These are phyloP conservation scores for Aegotheles bennettii DNA, from an alignment of 2,113 vertebrate species.

Conservation along the genomic window DNA sequence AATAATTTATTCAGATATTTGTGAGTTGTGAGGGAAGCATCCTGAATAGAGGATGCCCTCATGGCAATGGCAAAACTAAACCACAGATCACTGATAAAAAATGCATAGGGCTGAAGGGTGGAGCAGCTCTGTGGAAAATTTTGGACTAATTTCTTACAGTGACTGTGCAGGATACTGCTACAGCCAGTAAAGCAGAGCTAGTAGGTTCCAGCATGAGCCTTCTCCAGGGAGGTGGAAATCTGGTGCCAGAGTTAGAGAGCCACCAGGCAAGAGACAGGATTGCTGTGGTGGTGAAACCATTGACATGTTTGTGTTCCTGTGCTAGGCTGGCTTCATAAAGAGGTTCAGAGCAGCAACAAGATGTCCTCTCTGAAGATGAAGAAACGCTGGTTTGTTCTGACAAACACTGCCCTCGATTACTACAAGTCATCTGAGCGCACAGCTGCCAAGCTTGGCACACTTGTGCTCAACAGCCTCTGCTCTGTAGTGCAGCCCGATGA, in stretches of 20 bases:
- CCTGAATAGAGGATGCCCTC: neutral
- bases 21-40: neutral
- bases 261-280: neutral
- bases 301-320: neutral
- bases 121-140: neutral
- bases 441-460: slow-evolving; percentile 88
- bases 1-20: neutral
- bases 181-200: neutral
- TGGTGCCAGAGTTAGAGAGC: neutral
- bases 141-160: neutral
- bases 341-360: slow-evolving; percentile 86
- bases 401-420: slow-evolving; percentile 87
- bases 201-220: neutral
- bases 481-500: slow-evolving; percentile 87
- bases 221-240: neutral
- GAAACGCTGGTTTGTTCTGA: slow-evolving; percentile 92
- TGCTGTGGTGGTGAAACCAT: neutral
- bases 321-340: slow-evolving; percentile 90
- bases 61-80: neutral
- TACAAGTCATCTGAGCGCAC: slow-evolving; percentile 86
- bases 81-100: neutral
- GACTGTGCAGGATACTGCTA: neutral
- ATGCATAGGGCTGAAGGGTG: neutral
- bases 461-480: slow-evolving; percentile 91
- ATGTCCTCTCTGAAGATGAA: slow-evolving; percentile 88